Conservation (phyloP, 30 jellyfish, hydroid and myxozoan genomes). For the Aurelia coerulea region DNA sequence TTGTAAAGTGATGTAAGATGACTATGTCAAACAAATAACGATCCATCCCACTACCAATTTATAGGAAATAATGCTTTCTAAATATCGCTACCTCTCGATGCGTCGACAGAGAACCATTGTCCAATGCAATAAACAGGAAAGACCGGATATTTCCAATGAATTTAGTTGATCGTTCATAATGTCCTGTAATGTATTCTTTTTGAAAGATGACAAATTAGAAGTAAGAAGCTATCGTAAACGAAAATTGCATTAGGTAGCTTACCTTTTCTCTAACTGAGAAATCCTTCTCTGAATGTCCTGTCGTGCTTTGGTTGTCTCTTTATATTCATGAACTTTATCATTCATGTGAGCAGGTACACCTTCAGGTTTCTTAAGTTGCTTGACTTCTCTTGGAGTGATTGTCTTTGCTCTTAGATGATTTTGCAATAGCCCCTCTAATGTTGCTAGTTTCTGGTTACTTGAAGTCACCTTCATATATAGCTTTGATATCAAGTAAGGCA, state of each 20-base stretch:
- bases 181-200: too few species aligned
- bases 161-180: too few species aligned
- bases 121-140: too few species aligned
- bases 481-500: slow-evolving; percentile 77
- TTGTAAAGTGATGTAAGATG: too few species aligned
- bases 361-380: background rate
- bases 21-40: too few species aligned
- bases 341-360: background rate
- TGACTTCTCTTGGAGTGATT: slow-evolving; percentile 1
- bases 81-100: too few species aligned
- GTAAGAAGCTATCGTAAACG: too few species aligned
- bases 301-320: background rate
- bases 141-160: too few species aligned
- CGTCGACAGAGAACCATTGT: too few species aligned
- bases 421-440: slow-evolving; percentile 31
- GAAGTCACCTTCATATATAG: slow-evolving; percentile 38
- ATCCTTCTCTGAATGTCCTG: background rate
- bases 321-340: background rate
- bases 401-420: background rate
- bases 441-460: slow-evolving; percentile 31
- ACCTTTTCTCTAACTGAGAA: background rate
- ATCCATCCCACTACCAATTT: too few species aligned
- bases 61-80: too few species aligned
- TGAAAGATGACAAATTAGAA: too few species aligned
- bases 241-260: background rate